Evolutionary conservation across 2,797 vertebrate genomes (phyloP).

Genomic region (Lutjanus argentimaculatus): DNA sequence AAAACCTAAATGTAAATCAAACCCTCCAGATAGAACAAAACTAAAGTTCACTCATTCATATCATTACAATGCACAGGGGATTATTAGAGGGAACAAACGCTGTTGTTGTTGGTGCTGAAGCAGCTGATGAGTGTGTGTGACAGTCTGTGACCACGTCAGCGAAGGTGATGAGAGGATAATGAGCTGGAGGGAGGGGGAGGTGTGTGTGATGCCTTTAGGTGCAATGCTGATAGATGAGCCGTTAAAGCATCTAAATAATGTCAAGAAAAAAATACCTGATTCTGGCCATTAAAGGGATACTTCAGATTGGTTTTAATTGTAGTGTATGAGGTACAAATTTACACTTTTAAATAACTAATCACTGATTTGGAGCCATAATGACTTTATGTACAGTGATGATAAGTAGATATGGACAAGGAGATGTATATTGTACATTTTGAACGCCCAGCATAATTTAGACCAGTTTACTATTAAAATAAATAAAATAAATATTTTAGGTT

Average conservation of each 20-base stretch:
- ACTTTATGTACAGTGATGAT: too few species aligned
- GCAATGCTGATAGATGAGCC: slow-evolving; percentile 4
- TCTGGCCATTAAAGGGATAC: not conserved
- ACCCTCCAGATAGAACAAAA: slow-evolving; percentile 44
- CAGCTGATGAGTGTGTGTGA: slow-evolving; percentile 51
- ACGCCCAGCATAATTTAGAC: too few species aligned
- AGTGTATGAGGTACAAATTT: too few species aligned
- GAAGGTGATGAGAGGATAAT: slow-evolving; percentile 68
- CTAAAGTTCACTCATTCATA: slow-evolving; percentile 38
- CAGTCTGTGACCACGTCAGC: slow-evolving; percentile 57
- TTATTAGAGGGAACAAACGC: not conserved
- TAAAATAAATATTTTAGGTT: too few species aligned
- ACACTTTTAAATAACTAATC: too few species aligned
- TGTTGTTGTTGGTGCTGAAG: slow-evolving; percentile 19
- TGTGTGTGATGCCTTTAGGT: slow-evolving; percentile 26
- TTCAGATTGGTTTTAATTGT: too few species aligned
- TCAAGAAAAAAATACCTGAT: not conserved
- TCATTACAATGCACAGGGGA: not conserved
- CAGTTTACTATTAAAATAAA: too few species aligned
- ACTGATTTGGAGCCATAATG: too few species aligned
- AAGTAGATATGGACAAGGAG: too few species aligned
- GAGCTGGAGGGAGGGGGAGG: slow-evolving; percentile 28
- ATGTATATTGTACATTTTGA: too few species aligned
- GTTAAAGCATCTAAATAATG: slow-evolving; percentile 3
- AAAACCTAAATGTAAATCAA: slow-evolving; percentile 37